Percentiles rank a stretch among this genome's conserved stretches.
These are phyloP conservation scores for Arrhamphus sclerolepis DNA, from an alignment of 2,797 vertebrate species.

Conservation along the genomic window DNA sequence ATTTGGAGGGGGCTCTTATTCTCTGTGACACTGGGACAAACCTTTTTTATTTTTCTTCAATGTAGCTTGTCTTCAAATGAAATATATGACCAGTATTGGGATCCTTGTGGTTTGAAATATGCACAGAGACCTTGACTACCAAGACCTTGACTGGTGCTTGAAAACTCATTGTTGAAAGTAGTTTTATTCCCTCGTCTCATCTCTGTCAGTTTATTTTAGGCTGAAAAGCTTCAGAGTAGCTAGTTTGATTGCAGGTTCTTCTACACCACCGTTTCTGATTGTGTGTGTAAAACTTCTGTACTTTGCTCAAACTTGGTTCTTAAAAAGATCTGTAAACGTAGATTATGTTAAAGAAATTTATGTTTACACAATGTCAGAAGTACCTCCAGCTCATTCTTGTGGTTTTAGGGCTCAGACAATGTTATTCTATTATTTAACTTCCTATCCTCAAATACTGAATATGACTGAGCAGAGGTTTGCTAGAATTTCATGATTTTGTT, in stretches of 20 bases:
- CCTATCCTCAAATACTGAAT: no score
- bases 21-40: slow-evolving; percentile 42
- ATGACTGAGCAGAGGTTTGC: no score
- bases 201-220: slow-evolving; percentile 35
- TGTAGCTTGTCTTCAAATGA: slow-evolving; percentile 35
- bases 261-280: background rate
- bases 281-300: background rate
- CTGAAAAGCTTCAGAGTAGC: slow-evolving; percentile 1
- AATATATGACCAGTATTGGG: slow-evolving; percentile 23
- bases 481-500: no score
- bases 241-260: slow-evolving; percentile 6
- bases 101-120: slow-evolving; percentile 29
- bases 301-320: background rate
- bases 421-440: no score
- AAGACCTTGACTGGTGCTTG: slow-evolving; percentile 18
- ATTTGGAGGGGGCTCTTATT: slow-evolving; percentile 60
- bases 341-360: background rate
- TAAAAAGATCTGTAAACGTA: background rate
- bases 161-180: slow-evolving; percentile 30
- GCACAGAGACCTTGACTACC: slow-evolving; percentile 25
- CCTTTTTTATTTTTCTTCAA: slow-evolving; percentile 12
- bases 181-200: slow-evolving; percentile 22
- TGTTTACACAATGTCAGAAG: no score
- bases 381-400: no score
- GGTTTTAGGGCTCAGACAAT: no score